A percentile compares a stretch with the other conserved stretches of the same genome.
These are phyloP conservation scores for Hybos culiciformis DNA, from an alignment of 2,888 invertebrate species.

Conservation along the genomic window DNA sequence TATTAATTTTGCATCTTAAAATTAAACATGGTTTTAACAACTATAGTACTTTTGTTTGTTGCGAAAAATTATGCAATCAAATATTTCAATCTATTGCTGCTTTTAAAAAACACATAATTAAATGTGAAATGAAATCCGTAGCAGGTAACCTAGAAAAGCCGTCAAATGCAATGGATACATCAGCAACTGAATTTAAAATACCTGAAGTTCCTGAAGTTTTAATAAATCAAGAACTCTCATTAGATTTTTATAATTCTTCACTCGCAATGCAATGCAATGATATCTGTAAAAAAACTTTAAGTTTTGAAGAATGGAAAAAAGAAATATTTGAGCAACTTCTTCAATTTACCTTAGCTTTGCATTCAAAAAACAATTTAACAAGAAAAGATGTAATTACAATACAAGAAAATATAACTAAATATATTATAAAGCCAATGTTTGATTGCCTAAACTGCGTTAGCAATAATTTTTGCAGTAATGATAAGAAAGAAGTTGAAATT, in stretches of 20 bases:
- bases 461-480: not conserved
- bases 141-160: not conserved
- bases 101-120: constrained; percentile 4
- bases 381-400: constrained; percentile 4
- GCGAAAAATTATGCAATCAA: not conserved
- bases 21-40: too few species aligned
- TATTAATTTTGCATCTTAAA: too few species aligned
- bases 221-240: too few species aligned
- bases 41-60: constrained; percentile 1
- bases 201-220: too few species aligned
- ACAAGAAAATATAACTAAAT: constrained; percentile 1
- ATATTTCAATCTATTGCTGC: not conserved
- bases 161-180: not conserved
- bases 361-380: constrained; percentile 1
- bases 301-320: constrained; percentile 3
- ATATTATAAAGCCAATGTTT: not conserved
- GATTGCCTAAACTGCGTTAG: not conserved
- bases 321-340: constrained; percentile 1
- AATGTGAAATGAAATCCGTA: not conserved
- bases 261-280: too few species aligned
- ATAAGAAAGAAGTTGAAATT: not conserved
- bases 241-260: too few species aligned
- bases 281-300: not conserved
- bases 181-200: not conserved
- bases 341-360: constrained; percentile 2